Percentiles rank a stretch among this genome's conserved stretches.
phyloP scores from a whole-genome alignment of 1,140 invertebrate genomes.

The Oppia nitens region DNA sequence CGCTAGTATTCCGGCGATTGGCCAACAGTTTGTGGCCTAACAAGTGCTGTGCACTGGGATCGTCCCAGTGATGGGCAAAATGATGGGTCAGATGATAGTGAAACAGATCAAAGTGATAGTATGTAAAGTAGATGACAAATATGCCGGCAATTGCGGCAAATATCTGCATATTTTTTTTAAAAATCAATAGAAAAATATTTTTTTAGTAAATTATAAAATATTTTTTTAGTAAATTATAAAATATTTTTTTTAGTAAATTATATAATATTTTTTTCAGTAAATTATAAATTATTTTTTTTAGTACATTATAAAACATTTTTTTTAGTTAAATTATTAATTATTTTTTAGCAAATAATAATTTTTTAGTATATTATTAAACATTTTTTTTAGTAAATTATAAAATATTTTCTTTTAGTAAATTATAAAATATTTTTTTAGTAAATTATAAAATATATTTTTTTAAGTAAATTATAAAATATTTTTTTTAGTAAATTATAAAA shows the following conservation, averaged over 20 bases:
- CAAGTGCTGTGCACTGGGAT: slow-evolving; percentile 35
- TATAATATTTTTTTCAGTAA: background rate
- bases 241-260: slow-evolving; percentile 1
- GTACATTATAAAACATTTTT: no score
- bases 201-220: background rate
- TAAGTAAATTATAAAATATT: background rate
- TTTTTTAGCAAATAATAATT: background rate
- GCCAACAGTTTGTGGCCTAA: slow-evolving; percentile 36
- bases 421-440: background rate
- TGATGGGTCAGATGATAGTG: slow-evolving; percentile 35
- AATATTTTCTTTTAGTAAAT: background rate
- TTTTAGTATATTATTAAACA: background rate
- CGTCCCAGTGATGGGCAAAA: slow-evolving; percentile 35
- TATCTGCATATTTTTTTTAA: slow-evolving; percentile 23
- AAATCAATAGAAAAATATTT: background rate
- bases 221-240: background rate
- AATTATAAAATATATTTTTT: background rate
- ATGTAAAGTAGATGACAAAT: slow-evolving; percentile 30
- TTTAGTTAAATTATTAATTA: background rate
- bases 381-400: background rate
- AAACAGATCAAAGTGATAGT: slow-evolving; percentile 36
- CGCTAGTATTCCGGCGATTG: slow-evolving; percentile 27
- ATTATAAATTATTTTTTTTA: background rate
- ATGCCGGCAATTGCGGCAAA: slow-evolving; percentile 23
- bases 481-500: background rate